Evolutionary conservation across 2,888 invertebrate species (phyloP).

Genomic region (Hofmannophila pseudospretella): DNA sequence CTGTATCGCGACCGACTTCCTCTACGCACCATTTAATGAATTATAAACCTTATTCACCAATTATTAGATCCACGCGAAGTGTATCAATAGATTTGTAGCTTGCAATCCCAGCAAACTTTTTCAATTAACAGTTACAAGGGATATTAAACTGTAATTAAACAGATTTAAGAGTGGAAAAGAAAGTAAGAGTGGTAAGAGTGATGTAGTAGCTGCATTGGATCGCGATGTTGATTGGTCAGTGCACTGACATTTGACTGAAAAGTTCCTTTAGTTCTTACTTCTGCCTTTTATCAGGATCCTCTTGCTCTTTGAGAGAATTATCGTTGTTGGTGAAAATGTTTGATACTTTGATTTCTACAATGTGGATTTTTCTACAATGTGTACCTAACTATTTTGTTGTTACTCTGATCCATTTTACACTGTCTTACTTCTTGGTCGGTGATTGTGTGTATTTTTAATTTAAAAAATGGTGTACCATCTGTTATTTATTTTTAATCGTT

Average conservation of each 20-base stretch:
- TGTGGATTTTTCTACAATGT: too few species aligned
- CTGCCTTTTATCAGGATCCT: too few species aligned
- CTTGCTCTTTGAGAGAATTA: too few species aligned
- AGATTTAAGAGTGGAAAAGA: slow-evolving; percentile 24
- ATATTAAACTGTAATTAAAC: slow-evolving; percentile 40
- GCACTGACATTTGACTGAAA: slow-evolving; percentile 64
- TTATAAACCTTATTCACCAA: slow-evolving; percentile 41
- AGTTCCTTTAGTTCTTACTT: slow-evolving; percentile 31
- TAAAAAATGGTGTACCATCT: too few species aligned
- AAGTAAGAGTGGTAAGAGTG: slow-evolving; percentile 6
- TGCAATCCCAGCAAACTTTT: slow-evolving; percentile 41
- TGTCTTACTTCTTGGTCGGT: too few species aligned
- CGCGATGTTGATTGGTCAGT: slow-evolving; percentile 44
- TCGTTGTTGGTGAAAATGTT: too few species aligned
- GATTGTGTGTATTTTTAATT: too few species aligned
- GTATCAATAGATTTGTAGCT: slow-evolving; percentile 29
- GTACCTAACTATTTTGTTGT: too few species aligned
- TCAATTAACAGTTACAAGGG: slow-evolving; percentile 22
- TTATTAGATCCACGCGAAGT: slow-evolving; percentile 29
- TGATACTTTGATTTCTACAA: too few species aligned
- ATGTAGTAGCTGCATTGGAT: slow-evolving; percentile 31
- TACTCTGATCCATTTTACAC: too few species aligned
- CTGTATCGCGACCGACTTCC: slow-evolving; percentile 51
- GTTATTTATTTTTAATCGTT: too few species aligned
- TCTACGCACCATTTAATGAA: slow-evolving; percentile 40